Percentiles rank a stretch among this genome's conserved stretches.
Evolutionary conservation across 1,140 invertebrate genomes (phyloP).

Genomic region (Drosophila carrolli): DNA sequence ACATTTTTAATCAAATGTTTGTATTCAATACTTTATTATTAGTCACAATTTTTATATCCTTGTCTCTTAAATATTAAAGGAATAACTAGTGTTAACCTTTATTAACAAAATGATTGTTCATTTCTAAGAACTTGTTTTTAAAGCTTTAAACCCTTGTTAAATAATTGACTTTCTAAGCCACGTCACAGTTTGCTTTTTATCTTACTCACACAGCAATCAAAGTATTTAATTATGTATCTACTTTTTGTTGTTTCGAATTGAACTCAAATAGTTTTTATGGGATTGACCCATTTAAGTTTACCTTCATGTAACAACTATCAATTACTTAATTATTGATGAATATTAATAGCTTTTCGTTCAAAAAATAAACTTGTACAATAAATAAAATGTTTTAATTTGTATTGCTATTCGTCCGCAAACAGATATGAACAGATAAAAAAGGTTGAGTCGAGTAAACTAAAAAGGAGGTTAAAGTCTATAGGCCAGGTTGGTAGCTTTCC

Average conservation of each 20-base stretch:
- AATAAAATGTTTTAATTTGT: neutral
- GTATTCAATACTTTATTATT: neutral
- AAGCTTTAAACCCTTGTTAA: neutral
- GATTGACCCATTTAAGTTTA: slow-evolving; percentile 4
- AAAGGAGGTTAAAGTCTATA: slow-evolving; percentile 13
- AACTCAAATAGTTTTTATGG: slow-evolving; percentile 7
- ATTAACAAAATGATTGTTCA: no score
- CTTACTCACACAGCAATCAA: neutral
- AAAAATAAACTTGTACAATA: neutral
- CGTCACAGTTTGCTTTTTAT: neutral
- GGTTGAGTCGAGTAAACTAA: slow-evolving; percentile 22
- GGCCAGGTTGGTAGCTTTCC: slow-evolving; percentile 22
- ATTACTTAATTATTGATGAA: slow-evolving; percentile 54
- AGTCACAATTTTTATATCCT: no score
- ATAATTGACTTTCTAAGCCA: neutral
- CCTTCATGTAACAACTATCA: slow-evolving; percentile 12
- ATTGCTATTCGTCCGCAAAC: neutral
- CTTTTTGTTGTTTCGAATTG: slow-evolving; percentile 16
- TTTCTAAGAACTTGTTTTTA: neutral
- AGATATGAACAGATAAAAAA: neutral
- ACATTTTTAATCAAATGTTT: neutral
- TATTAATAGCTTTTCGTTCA: slow-evolving; percentile 14
- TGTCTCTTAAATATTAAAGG: no score
- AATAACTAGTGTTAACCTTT: no score
- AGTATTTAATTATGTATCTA: slow-evolving; percentile 20